Percentiles rank a stretch among this genome's conserved stretches.
phyloP scores from a whole-genome alignment of 1,140 invertebrate genomes.

The Battus philenor region DNA sequence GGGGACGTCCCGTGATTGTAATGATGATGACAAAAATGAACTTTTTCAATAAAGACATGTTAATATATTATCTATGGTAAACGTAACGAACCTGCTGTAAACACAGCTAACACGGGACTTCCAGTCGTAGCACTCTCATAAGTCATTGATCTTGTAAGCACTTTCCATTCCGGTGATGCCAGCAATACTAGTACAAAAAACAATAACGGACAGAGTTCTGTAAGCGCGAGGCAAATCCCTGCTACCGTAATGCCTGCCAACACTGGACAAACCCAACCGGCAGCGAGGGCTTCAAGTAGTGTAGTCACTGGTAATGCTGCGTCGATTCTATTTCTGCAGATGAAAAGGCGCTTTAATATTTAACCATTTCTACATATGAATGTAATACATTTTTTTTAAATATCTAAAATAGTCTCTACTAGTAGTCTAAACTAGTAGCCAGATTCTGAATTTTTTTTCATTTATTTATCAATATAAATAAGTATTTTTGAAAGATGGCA shows the following conservation, averaged over 20 bases:
- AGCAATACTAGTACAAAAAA: conserved; percentile 77
- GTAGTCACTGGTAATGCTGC: conserved; percentile 79
- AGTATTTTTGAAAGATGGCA: too few species aligned
- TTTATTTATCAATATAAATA: too few species aligned
- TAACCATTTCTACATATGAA: too few species aligned
- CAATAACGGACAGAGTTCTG: conserved; percentile 78
- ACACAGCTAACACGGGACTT: conserved; percentile 81
- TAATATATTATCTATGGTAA: too few species aligned
- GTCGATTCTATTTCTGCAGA: conserved; percentile 57
- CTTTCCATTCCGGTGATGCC: conserved; percentile 80
- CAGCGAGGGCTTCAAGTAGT: conserved; percentile 77
- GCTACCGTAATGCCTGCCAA: conserved; percentile 79
- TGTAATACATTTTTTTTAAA: too few species aligned
- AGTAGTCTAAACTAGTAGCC: too few species aligned
- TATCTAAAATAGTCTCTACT: too few species aligned
- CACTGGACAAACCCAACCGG: conserved; percentile 78
- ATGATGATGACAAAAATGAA: too few species aligned
- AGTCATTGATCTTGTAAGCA: conserved; percentile 79
- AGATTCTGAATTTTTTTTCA: too few species aligned
- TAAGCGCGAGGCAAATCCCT: conserved; percentile 77
- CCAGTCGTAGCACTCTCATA: conserved; percentile 80
- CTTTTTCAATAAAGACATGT: too few species aligned
- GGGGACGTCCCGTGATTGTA: too few species aligned
- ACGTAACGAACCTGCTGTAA: conserved; percentile 75
- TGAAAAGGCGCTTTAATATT: too few species aligned